These are phyloP conservation scores for Brachypalpus laphriformis DNA, from an alignment of 2,888 invertebrate species.

Conservation along the genomic window DNA sequence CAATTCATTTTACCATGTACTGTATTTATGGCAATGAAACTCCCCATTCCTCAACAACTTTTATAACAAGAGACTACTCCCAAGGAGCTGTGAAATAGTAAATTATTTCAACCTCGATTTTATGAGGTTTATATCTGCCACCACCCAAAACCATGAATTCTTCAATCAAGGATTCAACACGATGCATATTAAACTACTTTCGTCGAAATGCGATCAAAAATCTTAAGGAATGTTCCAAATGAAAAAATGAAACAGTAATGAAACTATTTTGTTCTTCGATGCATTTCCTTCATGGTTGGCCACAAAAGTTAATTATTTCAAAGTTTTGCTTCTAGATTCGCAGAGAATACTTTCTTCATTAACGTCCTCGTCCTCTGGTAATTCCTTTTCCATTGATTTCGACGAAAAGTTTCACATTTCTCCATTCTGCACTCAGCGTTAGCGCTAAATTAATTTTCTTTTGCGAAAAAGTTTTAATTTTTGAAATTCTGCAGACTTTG, in stretches of 20 bases:
- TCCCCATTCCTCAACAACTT: no score
- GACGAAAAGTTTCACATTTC: neutral
- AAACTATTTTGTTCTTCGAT: neutral
- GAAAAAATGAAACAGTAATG: neutral
- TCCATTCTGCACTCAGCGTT: neutral
- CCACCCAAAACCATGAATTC: neutral
- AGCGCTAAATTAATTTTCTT: slow-evolving; percentile 22
- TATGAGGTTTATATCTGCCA: no score
- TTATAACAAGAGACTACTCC: no score
- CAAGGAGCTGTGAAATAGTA: no score
- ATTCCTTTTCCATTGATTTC: slow-evolving; percentile 17
- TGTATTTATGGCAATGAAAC: no score
- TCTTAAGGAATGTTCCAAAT: neutral
- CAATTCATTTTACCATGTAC: no score
- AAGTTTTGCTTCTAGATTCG: neutral
- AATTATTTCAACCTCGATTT: no score
- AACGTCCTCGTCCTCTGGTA: slow-evolving; percentile 3
- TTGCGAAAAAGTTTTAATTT: slow-evolving; percentile 23
- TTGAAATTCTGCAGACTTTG: neutral
- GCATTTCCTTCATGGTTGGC: neutral
- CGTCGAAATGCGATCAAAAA: neutral
- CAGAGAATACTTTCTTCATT: slow-evolving; percentile 16
- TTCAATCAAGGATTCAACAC: neutral
- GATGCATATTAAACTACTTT: no score
- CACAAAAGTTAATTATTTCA: slow-evolving; percentile 22